A percentile compares a stretch with the other conserved stretches of the same genome.
Conservation (phyloP, 2,797 vertebrate genomes). For the Staurois parvus region DNA sequence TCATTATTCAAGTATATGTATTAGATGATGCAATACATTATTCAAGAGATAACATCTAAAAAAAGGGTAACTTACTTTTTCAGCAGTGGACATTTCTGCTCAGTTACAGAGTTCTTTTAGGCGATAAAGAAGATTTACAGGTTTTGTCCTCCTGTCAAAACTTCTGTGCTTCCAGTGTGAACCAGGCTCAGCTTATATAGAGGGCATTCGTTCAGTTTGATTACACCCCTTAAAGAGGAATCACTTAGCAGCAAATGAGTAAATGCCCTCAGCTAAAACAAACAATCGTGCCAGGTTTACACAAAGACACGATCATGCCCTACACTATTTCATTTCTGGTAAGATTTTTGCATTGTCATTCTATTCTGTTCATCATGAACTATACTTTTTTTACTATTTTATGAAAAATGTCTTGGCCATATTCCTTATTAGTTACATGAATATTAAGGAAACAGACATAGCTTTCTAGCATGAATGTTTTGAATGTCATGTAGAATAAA, state of each 20-base stretch:
- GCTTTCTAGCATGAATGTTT: neutral
- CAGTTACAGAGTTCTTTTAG: neutral
- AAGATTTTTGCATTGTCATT: conserved; percentile 1
- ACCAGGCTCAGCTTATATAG: conserved; percentile 23
- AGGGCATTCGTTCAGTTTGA: neutral
- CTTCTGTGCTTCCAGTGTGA: conserved; percentile 6
- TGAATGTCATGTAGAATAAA: neutral
- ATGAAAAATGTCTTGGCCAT: neutral
- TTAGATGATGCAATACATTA: no score
- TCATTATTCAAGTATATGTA: neutral
- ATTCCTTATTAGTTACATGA: neutral
- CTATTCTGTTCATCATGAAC: conserved; percentile 1
- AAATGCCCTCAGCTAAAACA: conserved; percentile 9
- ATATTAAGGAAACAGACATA: neutral
- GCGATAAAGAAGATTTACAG: neutral
- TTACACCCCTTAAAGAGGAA: conserved; percentile 39
- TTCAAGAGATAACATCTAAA: neutral
- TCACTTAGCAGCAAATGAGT: neutral
- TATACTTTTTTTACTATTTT: neutral
- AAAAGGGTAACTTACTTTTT: conserved; percentile 10
- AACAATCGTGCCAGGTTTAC: neutral
- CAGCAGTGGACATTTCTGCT: conserved; percentile 23
- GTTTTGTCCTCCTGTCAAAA: conserved; percentile 10
- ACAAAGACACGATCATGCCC: neutral
- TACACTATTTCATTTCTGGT: neutral